Evolutionary conservation across 2,113 vertebrate genomes (phyloP).

Genomic region (Campylomormyrus tamandua): DNA sequence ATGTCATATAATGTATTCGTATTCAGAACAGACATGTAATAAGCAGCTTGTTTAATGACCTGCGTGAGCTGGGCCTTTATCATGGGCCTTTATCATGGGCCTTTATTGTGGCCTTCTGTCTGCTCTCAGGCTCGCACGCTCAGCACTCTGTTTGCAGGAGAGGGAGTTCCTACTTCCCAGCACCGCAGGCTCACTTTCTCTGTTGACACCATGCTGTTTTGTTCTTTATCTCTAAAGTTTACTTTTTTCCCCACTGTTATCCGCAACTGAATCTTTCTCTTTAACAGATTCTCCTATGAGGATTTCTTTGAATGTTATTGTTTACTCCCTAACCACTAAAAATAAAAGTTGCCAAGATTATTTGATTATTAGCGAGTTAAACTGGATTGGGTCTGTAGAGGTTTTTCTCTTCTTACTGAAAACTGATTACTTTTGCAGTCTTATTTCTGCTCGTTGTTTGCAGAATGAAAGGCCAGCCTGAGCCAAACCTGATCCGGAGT

Average conservation of each 20-base stretch:
- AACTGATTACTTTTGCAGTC: not conserved
- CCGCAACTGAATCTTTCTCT: not conserved
- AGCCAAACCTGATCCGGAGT: not conserved
- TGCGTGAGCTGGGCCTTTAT: not conserved
- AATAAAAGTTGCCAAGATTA: not conserved
- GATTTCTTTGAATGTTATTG: not conserved
- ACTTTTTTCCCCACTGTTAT: not conserved
- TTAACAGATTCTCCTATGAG: not conserved
- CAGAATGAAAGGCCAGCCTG: not conserved
- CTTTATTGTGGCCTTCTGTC: not conserved
- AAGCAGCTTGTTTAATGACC: not conserved
- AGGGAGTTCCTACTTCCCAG: not conserved
- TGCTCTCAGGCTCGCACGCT: not conserved
- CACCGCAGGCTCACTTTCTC: not conserved
- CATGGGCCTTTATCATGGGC: too few relatives aligned
- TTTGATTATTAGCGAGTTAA: not conserved
- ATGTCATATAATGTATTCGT: not conserved
- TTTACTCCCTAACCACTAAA: not conserved
- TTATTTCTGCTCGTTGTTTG: not conserved
- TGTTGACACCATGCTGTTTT: slow-evolving; percentile 13
- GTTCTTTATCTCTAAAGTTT: slow-evolving; percentile 11
- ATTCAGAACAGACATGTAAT: not conserved
- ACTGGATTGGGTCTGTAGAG: not conserved
- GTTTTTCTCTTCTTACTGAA: not conserved
- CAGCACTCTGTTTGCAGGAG: not conserved